These are phyloP conservation scores for Leptinotarsa texana DNA, from an alignment of 1,140 invertebrate genomes.

Conservation along the genomic window DNA sequence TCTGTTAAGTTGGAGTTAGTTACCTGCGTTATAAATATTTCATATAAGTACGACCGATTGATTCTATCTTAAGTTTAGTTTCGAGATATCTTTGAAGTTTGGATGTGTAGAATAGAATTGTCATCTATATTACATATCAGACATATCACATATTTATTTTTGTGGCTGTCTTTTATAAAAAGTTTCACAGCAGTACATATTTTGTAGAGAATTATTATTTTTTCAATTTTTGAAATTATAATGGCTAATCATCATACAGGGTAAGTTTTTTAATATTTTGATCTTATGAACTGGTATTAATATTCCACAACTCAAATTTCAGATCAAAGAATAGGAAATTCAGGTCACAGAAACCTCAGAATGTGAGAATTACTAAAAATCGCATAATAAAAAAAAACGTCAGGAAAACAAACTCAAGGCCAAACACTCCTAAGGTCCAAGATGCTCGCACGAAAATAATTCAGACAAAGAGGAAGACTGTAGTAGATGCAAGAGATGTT, in stretches of 20 bases:
- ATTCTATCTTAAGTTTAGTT: too few relatives aligned
- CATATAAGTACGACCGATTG: too few relatives aligned
- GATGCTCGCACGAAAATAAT: conserved; percentile 74
- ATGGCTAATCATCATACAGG: neutral
- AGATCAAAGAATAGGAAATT: conserved; percentile 12
- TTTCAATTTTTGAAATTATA: neutral
- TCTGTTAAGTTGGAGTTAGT: too few relatives aligned
- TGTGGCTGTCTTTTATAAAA: neutral
- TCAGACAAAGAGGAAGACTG: conserved; percentile 67
- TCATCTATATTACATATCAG: too few relatives aligned
- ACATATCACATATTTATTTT: neutral
- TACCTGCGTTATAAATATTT: too few relatives aligned
- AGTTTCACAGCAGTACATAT: neutral
- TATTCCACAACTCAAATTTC: neutral
- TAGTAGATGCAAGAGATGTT: conserved; percentile 71
- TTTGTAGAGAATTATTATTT: too few relatives aligned
- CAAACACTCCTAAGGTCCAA: conserved; percentile 30
- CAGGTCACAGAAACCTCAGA: conserved; percentile 20
- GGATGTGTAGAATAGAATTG: too few relatives aligned
- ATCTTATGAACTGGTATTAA: neutral
- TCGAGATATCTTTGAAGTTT: too few relatives aligned
- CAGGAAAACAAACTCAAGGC: neutral
- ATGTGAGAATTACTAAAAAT: neutral
- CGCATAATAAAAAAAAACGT: neutral
- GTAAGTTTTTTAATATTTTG: neutral